These are phyloP conservation scores for Bos indicus DNA, from an alignment of 2,113 vertebrate species.

Conservation along the genomic window DNA sequence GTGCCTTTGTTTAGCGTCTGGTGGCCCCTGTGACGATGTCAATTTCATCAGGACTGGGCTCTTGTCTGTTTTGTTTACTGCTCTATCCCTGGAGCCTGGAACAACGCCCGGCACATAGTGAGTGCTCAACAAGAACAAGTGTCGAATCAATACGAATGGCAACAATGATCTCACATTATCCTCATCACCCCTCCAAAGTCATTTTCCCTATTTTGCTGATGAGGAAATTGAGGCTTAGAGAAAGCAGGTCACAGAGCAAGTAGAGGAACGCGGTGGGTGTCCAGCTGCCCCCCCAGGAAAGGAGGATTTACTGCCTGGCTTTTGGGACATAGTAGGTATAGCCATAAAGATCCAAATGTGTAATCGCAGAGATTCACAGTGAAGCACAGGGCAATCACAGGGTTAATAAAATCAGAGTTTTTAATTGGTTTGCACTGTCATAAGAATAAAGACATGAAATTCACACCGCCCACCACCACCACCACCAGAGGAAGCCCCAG, in stretches of 20 bases:
- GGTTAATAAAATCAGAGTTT: background rate
- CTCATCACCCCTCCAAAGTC: background rate
- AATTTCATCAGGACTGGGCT: background rate
- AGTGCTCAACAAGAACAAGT: background rate
- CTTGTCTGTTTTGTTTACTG: background rate
- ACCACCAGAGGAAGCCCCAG: background rate
- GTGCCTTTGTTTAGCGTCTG: background rate
- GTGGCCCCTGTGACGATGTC: background rate
- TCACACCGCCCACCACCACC: background rate
- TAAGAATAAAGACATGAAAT: background rate
- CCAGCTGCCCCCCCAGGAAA: background rate
- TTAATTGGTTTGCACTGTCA: background rate
- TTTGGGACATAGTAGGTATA: background rate
- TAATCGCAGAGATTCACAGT: background rate
- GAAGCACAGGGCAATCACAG: background rate
- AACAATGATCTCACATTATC: background rate
- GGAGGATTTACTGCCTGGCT: background rate
- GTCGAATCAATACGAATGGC: background rate
- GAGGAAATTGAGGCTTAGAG: background rate
- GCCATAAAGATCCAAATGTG: background rate
- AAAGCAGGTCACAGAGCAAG: background rate
- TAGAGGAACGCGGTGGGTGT: accelerated
- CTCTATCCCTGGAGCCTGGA: background rate
- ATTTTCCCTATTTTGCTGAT: background rate
- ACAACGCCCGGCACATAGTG: background rate